Evolutionary conservation across 2,113 vertebrate genomes (phyloP), one percentile per base, ranked within the genome.

Genomic region (Xenopus laevis): DNA sequence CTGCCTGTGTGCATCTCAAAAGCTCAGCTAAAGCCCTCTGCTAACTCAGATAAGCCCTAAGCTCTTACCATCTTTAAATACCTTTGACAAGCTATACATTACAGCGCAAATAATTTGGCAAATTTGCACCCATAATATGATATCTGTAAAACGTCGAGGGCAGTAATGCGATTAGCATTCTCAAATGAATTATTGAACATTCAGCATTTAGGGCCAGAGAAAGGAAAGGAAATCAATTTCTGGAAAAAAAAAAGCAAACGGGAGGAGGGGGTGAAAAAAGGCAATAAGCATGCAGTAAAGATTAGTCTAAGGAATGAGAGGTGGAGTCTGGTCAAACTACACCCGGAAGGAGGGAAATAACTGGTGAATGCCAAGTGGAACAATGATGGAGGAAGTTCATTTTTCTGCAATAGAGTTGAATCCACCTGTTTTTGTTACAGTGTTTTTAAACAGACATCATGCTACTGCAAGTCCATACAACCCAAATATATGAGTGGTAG

Each of bases 151-250:
- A 93, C 88, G 91, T 94, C 91, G 92, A 91, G 91, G 85, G 86
- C 90, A 86, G 90, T 94, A 94, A 94, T 93, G 88, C 88, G 90
- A 94, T 95, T 94, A 94, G 89, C 87, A 86, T 87, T 88, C 89
- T 94, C 90, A 91, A 92, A 93, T 94, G 89, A 93, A 94, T 94
- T 92, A 94, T 93, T 88, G 92, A 94, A 93, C 90, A 92, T 91
- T 91, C 89, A 90, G 85, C 86, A 85, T 89, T 90, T 91, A 89
- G 89, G 89, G 88, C 82, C 87, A 91, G 92, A 92, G 93, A 91
- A 90, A 88, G 84, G 86, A 80, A 85, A 91, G 90, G 89, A 93
- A 91, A 93, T 92, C 91, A 92, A 92, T 93, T 91, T 90, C 90
- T 55, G 57, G 7, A 10, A 92, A 92, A 92, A 27, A 27, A 27